Evolutionary conservation across 2,888 invertebrate genomes (phyloP).

Genomic region (Siphonodentalium dalli): DNA sequence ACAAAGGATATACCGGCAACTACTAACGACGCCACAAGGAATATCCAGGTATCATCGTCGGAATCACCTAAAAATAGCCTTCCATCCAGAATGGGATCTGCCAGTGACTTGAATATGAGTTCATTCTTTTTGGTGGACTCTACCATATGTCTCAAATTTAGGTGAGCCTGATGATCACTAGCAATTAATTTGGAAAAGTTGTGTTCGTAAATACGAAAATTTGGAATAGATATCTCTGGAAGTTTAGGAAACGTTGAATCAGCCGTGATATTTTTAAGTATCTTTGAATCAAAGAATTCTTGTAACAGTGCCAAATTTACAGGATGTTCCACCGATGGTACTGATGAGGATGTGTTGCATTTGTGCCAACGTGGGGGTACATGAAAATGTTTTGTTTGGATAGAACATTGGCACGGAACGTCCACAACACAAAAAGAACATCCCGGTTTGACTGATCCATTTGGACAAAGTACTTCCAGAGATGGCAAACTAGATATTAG

Average conservation of each 20-base stretch:
- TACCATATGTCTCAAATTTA: slow-evolving; percentile 1
- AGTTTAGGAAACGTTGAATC: neutral
- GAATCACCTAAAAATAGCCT: too few species aligned
- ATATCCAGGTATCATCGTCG: too few species aligned
- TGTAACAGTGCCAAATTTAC: slow-evolving; percentile 7
- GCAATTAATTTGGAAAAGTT: slow-evolving; percentile 2
- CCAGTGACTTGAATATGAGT: slow-evolving; percentile 3
- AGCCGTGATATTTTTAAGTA: neutral
- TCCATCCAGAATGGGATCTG: slow-evolving; percentile 7
- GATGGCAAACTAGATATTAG: slow-evolving; percentile 4
- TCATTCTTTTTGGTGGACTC: slow-evolving; percentile 2
- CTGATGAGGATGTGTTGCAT: slow-evolving; percentile 2
- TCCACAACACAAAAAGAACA: slow-evolving; percentile 20
- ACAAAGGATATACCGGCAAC: too few species aligned
- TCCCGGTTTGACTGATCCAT: neutral
- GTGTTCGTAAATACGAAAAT: slow-evolving; percentile 6
- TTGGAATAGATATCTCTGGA: slow-evolving; percentile 2
- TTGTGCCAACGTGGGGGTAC: slow-evolving; percentile 8
- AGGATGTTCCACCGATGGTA: slow-evolving; percentile 6
- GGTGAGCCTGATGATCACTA: neutral
- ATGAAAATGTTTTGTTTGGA: slow-evolving; percentile 6
- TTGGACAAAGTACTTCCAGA: neutral
- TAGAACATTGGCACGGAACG: slow-evolving; percentile 18
- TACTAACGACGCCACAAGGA: too few species aligned
- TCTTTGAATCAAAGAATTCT: neutral